These are phyloP conservation scores for Cyphomyrus plagiostoma DNA, from an alignment of 2,113 vertebrate genomes.

Conservation along the genomic window DNA sequence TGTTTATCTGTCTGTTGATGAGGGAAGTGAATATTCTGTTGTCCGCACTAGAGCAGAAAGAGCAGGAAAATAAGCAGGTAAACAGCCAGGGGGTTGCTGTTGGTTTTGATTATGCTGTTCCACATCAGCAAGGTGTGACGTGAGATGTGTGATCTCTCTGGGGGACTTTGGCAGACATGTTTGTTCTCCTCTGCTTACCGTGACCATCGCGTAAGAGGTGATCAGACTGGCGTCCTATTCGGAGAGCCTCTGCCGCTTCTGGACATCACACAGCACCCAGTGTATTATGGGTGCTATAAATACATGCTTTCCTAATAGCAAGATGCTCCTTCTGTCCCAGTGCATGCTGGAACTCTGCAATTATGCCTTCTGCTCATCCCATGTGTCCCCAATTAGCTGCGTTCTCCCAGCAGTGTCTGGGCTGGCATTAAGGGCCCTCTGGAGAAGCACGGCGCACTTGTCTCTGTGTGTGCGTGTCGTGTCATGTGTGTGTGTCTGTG, in stretches of 20 bases:
- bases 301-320: slow-evolving; percentile 37
- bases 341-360: slow-evolving; percentile 54
- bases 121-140: not conserved
- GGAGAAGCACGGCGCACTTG: slow-evolving; percentile 5
- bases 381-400: slow-evolving; percentile 68
- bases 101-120: not conserved
- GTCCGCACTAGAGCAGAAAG: not conserved
- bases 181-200: not conserved
- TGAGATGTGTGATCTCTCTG: not conserved
- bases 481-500: not conserved
- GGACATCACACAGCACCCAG: not conserved
- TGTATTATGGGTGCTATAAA: not conserved
- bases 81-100: not conserved
- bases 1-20: not conserved
- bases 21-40: not conserved
- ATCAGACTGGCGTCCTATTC: not conserved
- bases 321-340: slow-evolving; percentile 47
- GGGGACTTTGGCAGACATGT: not conserved
- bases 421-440: slow-evolving; percentile 16
- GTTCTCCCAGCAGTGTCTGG: slow-evolving; percentile 45
- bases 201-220: not conserved
- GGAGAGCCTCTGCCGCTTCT: not conserved
- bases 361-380: slow-evolving; percentile 60
- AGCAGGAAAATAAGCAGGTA: not conserved
- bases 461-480: not conserved